These are phyloP conservation scores for mouse (Mus musculus) DNA, from an alignment of 2,113 vertebrate genomes.

Conservation along the genomic window GRCm39 chr2:126126501-126127000, in stretches of 20 bases:
- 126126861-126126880: not conserved
- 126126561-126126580: no score
- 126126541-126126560: no score
- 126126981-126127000: not conserved
- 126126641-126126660: not conserved
- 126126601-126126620: no score
- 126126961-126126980: not conserved
- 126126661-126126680: not conserved
- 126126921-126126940: not conserved
- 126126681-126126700: not conserved
- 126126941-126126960: not conserved
- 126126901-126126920: not conserved
- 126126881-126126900: slow-evolving; percentile 6
- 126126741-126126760: not conserved
- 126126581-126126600: no score
- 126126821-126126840: not conserved
- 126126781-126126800: not conserved
- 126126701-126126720: not conserved
- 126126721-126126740: not conserved
- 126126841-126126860: not conserved
- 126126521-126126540: no score
- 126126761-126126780: not conserved
- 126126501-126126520: no score
- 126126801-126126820: not conserved
- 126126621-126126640: not conserved